Evolutionary conservation across 2,797 vertebrate species (phyloP).

Genomic region (Tragelaphus eurycerus): DNA sequence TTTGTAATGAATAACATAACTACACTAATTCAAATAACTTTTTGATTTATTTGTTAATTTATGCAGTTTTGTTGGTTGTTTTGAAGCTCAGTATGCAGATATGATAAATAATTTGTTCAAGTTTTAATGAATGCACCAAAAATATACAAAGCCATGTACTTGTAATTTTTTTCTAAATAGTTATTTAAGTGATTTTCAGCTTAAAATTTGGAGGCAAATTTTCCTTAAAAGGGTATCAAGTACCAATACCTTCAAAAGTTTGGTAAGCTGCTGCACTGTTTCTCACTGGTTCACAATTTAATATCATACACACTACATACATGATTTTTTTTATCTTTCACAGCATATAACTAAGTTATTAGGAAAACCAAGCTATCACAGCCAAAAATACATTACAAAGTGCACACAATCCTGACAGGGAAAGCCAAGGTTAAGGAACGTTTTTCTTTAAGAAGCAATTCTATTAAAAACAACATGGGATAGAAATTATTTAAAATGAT

Average conservation of each 20-base stretch:
- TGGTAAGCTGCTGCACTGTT: neutral
- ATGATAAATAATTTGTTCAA: neutral
- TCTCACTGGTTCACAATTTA: neutral
- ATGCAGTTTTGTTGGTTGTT: neutral
- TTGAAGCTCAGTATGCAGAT: neutral
- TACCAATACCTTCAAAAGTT: neutral
- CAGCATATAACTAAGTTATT: neutral
- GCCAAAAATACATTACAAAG: neutral
- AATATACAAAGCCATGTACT: neutral
- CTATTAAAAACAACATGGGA: neutral
- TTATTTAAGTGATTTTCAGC: constrained; percentile 5
- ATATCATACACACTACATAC: neutral
- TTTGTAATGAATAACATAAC: neutral
- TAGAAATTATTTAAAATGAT: neutral
- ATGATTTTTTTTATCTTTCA: neutral
- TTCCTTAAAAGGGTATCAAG: neutral
- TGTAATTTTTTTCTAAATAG: neutral
- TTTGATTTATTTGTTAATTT: neutral
- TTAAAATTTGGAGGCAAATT: neutral
- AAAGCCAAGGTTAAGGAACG: neutral
- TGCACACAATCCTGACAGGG: neutral
- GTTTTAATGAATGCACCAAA: neutral
- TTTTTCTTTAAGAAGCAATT: constrained; percentile 13
- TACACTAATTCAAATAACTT: neutral
- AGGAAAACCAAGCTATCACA: neutral